Evolutionary conservation across 2,113 vertebrate genomes (phyloP).

Genomic region (Rhinolophus ferrumequinum): DNA sequence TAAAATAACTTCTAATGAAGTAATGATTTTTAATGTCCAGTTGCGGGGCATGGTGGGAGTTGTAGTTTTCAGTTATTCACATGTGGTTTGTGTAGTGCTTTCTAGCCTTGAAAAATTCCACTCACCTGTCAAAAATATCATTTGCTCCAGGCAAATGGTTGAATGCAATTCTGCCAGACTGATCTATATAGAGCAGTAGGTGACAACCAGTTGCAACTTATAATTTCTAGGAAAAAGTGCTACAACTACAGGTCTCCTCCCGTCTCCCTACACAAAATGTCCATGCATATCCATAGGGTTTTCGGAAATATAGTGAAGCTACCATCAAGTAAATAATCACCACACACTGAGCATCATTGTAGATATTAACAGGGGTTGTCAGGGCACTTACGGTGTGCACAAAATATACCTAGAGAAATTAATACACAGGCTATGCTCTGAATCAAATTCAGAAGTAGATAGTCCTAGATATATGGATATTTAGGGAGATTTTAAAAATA

Average conservation of each 20-base stretch:
- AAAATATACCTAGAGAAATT: conserved; percentile 53
- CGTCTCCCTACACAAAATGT: not conserved
- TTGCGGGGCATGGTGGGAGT: conserved; percentile 39
- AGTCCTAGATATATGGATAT: conserved; percentile 45
- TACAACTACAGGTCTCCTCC: not conserved
- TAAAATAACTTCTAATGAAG: not conserved
- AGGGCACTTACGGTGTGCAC: not conserved
- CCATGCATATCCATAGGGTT: not conserved
- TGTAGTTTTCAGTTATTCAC: conserved; percentile 51
- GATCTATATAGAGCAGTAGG: conserved; percentile 22
- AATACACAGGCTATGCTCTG: not conserved
- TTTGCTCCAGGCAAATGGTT: conserved; percentile 43
- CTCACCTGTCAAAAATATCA: conserved; percentile 64
- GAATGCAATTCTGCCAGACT: conserved; percentile 40
- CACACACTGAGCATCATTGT: not conserved
- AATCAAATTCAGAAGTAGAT: conserved; percentile 6
- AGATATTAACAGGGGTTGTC: conserved; percentile 38
- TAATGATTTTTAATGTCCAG: not conserved
- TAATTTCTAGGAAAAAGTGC: conserved; percentile 16
- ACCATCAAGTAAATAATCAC: conserved; percentile 55
- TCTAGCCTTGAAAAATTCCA: conserved; percentile 35
- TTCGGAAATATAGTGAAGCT: not conserved
- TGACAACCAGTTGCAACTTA: conserved; percentile 52
- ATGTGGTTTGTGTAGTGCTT: not conserved
- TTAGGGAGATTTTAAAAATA: conserved; percentile 72